These are phyloP conservation scores for Chaetophractus vellerosus DNA, from an alignment of 2,797 vertebrate genomes.

Conservation along the genomic window DNA sequence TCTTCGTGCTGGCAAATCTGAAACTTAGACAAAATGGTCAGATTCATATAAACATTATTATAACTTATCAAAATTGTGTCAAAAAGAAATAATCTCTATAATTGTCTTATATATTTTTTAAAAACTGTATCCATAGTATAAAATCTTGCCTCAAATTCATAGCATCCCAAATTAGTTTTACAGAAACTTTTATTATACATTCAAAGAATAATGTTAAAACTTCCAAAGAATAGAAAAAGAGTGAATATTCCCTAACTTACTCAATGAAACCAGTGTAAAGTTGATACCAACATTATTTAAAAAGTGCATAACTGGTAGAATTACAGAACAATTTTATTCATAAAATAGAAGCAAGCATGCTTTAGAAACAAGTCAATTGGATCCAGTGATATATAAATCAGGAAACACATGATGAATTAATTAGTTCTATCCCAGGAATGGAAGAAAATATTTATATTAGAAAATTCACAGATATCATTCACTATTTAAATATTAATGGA, in stretches of 20 bases:
- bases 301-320: slow-evolving; percentile 37
- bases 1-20: not conserved
- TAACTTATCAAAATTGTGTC: not conserved
- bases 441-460: slow-evolving; percentile 19
- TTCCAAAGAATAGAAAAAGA: slow-evolving; percentile 5
- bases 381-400: not conserved
- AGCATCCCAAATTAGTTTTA: slow-evolving; percentile 26
- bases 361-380: not conserved
- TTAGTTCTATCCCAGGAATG: not conserved
- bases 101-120: no score
- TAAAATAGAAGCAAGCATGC: not conserved
- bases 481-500: not conserved
- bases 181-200: not conserved
- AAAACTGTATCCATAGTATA: not conserved
- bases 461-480: slow-evolving; percentile 30
- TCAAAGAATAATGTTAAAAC: slow-evolving; percentile 5
- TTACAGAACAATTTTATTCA: slow-evolving; percentile 14
- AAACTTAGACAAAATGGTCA: not conserved
- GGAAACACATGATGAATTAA: not conserved
- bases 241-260: not conserved
- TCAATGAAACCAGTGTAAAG: not conserved
- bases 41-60: slow-evolving; percentile 13
- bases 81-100: not conserved
- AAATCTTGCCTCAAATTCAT: slow-evolving; percentile 1
- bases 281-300: slow-evolving; percentile 38